Percentiles rank a stretch among this genome's conserved stretches.
Conservation (phyloP, 2,888 invertebrate genomes). For the Marasmarcha lunaedactyla region DNA sequence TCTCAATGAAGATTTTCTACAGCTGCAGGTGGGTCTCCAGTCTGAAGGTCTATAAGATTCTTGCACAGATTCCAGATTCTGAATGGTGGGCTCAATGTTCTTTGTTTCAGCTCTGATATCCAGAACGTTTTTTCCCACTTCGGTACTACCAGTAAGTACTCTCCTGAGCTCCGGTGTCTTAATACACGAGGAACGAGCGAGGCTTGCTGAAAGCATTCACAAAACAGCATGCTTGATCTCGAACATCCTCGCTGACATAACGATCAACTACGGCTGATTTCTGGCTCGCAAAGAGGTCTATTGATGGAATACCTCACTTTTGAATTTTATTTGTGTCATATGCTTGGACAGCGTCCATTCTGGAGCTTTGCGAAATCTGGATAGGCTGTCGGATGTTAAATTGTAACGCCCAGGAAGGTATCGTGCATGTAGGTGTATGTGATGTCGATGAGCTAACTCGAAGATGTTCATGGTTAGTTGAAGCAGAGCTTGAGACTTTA, state of each 20-base stretch:
- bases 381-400: constrained; percentile 14
- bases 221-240: constrained; percentile 6
- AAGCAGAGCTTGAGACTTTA: constrained; percentile 10
- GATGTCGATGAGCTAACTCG: constrained; percentile 3
- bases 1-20: constrained; percentile 12
- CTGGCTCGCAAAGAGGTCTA: constrained; percentile 15
- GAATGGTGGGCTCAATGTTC: neutral
- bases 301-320: constrained; percentile 8
- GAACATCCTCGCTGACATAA: constrained; percentile 12
- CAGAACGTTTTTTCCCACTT: constrained; percentile 5
- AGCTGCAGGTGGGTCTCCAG: constrained; percentile 9
- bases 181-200: constrained; percentile 14
- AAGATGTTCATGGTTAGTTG: constrained; percentile 10
- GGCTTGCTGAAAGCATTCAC: constrained; percentile 17
- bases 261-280: constrained; percentile 12
- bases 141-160: constrained; percentile 13
- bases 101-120: neutral
- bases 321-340: constrained; percentile 1
- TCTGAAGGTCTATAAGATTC: constrained; percentile 13
- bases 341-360: neutral
- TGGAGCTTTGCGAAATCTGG: constrained; percentile 6
- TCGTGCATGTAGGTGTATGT: constrained; percentile 8
- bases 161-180: constrained; percentile 12
- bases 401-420: constrained; percentile 16
- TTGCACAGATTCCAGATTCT: constrained; percentile 3